Evolutionary conservation across 2,113 vertebrate genomes (phyloP), one percentile per base, ranked within the genome.

Genomic region (Caranx ignobilis): DNA sequence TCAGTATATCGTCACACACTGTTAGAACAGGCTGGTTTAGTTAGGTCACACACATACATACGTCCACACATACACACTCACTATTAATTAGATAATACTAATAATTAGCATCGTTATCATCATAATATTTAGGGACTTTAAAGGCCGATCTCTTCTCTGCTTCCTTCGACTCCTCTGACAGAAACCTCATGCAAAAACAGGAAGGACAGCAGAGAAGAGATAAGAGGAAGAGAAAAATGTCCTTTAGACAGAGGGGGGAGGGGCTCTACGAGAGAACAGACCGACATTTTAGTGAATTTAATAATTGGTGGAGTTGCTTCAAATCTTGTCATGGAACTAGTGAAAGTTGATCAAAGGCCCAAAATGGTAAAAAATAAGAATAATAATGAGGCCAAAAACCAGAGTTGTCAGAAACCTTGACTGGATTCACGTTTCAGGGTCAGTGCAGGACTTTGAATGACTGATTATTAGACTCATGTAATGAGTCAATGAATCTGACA

Each of bases 21-120:
- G 84, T 88, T 86, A 91, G 86, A 93, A 91, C 91, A 91, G 90
- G 90, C 90, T 93, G 91, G 90, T 91, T 91, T 91, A 91, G 86
- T 91, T 83, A 84, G 54, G 56, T 87, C 81, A 87, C 87, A 88
- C 87, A 85, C 80, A 83, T 19, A 87, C 79, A 72, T 21, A 50
- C 85, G 78, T 70, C 71, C 77, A 84, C 26, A 76, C 83, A 86
- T 32, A 78, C 81, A 80, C 71, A 79, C 85, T 35, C 80, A 77
- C 71, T 71, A 80, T 67, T 88, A 41, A 85, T 82, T 61, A 83
- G 64, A 32, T 79, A 75, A 77, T 77, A 83, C 82, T 83, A 87
- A 85, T 85, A 88, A 84, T 80, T 77, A 81, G 77, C 75, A 52
- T 78, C 0, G 12, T 70, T 80, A 74, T 71, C 60, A 37, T 80